Base-by-base conservation (phyloP, 1,140 invertebrate species). In the Solen grandis region DNA sequence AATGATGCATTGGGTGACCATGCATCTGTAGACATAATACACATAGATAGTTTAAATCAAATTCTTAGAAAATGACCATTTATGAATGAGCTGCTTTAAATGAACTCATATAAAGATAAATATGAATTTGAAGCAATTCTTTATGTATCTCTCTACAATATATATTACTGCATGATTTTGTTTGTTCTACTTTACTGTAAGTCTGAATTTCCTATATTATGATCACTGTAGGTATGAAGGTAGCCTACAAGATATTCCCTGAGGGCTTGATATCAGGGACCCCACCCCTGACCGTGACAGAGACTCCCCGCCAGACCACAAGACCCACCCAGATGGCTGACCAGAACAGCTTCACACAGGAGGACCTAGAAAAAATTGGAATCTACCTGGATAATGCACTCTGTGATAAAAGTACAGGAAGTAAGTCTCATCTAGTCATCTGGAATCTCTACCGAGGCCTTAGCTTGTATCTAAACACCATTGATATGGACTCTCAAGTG, bases 231-330 rank as follows among this genome's bases (percentile, higher is more conserved):
- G 91, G 92, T 31, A 83, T 92, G 81, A 91, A 88, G 70, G 84
- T 92, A 50, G 91, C 92, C 0, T 87, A 86, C 68, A 88, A 89
- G 65, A 54, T 85, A 19, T 92, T 91, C 74, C 91, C 91, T 14
- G 85, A 89, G 14, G 89, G 89, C 19, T 81, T 92, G 8, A 81
- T 92, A 33, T 89, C 92, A 8, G 92, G 92, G 5, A 89, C 85
- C 16, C 78, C 86, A 16, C 88, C 88, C 27, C 59, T 69, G 33
- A 70, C 83, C 25, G 75, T 90, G 2, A 81, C 85, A 59, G 83
- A 88, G 36, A 73, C 85, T 27, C 81, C 66, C 8, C 86, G 88
- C 27, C 41, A 59, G 38, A 57, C 84, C 5, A 83, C 82, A 60
- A n/a, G 60, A 29, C 84, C 65, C 33, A 54, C 22, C 16, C 60